phyloP scores from a whole-genome alignment of 1,140 invertebrate species.

The Lordiphosa collinella region DNA sequence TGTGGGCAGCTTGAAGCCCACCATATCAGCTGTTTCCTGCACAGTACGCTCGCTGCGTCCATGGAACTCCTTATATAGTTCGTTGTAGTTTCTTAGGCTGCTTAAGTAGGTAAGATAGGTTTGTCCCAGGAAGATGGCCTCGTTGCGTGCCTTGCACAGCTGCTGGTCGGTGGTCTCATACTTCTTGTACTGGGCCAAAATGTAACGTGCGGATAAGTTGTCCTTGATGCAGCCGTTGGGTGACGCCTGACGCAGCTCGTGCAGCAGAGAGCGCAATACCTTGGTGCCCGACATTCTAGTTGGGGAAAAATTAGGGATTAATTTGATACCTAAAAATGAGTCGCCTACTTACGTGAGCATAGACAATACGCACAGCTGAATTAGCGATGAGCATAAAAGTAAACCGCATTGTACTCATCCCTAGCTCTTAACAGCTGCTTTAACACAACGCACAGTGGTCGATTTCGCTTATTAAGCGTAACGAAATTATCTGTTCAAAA shows the following conservation, averaged over 20 bases:
- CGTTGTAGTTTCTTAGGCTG: conserved; percentile 84
- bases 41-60: conserved; percentile 88
- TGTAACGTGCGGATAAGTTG: conserved; percentile 81
- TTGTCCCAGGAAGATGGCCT: conserved; percentile 85
- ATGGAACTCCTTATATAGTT: conserved; percentile 86
- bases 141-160: conserved; percentile 89
- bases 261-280: conserved; percentile 59
- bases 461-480: no score
- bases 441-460: no score
- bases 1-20: conserved; percentile 92
- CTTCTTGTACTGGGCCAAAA: conserved; percentile 86
- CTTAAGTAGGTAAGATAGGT: conserved; percentile 88
- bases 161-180: conserved; percentile 89
- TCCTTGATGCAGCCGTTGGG: conserved; percentile 66
- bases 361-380: no score
- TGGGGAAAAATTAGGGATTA: no score
- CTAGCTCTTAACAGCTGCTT: no score
- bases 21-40: conserved; percentile 88
- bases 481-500: no score
- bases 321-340: no score
- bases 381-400: no score
- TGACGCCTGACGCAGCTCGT: conserved; percentile 59
- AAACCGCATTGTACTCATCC: no score
- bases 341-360: no score
- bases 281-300: conserved; percentile 61